phyloP scores from a whole-genome alignment of 1,140 invertebrate species.

The Teleopsis dalmanni region DNA sequence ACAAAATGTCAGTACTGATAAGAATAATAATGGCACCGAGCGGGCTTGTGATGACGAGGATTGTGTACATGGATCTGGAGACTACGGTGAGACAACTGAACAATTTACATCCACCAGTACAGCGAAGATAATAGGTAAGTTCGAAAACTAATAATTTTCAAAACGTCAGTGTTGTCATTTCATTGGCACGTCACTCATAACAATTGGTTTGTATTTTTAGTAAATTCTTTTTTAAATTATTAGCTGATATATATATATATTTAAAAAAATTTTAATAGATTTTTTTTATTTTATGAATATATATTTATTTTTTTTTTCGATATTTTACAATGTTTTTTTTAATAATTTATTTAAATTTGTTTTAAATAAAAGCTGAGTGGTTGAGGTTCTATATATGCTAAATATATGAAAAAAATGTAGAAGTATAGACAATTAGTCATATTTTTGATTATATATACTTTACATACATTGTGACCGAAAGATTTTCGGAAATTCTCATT shows the following conservation, averaged over 20 bases:
- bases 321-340: background rate
- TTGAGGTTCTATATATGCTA: too few relatives aligned
- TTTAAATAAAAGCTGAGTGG: background rate
- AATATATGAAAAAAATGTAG: too few relatives aligned
- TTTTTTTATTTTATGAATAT: background rate
- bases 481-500: too few relatives aligned
- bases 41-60: conserved; percentile 76
- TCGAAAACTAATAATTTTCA: too few relatives aligned
- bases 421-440: too few relatives aligned
- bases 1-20: conserved; percentile 27
- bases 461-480: too few relatives aligned
- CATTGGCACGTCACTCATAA: conserved; percentile 11
- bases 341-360: background rate
- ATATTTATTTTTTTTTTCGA: too few relatives aligned
- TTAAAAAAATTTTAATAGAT: background rate
- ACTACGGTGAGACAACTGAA: conserved; percentile 53
- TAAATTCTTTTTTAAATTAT: background rate
- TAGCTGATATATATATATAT: background rate
- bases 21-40: conserved; percentile 33
- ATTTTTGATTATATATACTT: too few relatives aligned
- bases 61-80: conserved; percentile 67
- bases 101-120: conserved; percentile 55
- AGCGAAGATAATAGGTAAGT: conserved; percentile 49
- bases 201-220: background rate
- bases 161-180: conserved; percentile 9